Evolutionary conservation across 2,888 invertebrate genomes (phyloP).

Genomic region (Branchinecta sandiegonensis): DNA sequence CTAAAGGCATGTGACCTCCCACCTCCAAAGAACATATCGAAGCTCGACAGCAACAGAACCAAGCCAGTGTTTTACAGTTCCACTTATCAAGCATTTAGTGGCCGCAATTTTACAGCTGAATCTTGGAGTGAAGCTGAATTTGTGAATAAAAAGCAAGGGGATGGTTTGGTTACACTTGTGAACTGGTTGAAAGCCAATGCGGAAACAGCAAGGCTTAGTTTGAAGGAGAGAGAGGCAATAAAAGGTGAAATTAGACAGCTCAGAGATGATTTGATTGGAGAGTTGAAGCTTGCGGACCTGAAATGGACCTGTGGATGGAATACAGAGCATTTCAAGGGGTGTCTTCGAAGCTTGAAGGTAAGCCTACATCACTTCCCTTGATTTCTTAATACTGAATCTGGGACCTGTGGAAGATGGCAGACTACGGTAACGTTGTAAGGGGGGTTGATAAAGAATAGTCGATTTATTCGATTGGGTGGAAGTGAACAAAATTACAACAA

Average conservation of each 20-base stretch:
- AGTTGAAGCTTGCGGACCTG: slow-evolving; percentile 39
- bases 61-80: background rate
- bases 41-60: background rate
- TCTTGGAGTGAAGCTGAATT: slow-evolving; percentile 12
- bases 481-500: no score
- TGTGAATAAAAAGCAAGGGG: slow-evolving; percentile 15
- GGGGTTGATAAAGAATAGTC: no score
- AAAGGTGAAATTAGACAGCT: slow-evolving; percentile 9
- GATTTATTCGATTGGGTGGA: no score
- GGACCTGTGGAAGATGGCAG: no score
- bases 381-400: no score
- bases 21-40: background rate
- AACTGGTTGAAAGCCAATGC: slow-evolving; percentile 44
- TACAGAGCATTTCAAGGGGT: slow-evolving; percentile 75
- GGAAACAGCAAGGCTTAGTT: slow-evolving; percentile 46
- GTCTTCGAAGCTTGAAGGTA: slow-evolving; percentile 58
- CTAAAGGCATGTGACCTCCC: background rate
- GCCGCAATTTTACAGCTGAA: background rate
- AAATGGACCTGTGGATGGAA: slow-evolving; percentile 77
- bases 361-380: no score
- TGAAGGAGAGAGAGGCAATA: slow-evolving; percentile 34
- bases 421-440: no score
- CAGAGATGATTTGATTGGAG: slow-evolving; percentile 19
- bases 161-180: background rate
- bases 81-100: background rate